These are phyloP conservation scores for Elephas maximus DNA, from an alignment of 2,113 vertebrate genomes.

Conservation along the genomic window DNA sequence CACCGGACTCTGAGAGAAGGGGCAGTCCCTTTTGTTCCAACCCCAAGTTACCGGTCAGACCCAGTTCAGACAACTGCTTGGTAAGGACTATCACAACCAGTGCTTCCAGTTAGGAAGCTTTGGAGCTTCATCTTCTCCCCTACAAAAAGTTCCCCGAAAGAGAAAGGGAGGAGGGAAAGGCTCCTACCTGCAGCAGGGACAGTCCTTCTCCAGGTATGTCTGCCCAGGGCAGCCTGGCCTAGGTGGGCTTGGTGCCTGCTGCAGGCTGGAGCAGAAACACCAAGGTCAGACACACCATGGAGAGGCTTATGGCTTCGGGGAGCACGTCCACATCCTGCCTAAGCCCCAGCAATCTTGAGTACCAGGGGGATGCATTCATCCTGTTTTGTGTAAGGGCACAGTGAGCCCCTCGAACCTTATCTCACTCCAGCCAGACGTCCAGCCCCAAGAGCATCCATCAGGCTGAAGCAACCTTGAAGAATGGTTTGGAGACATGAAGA, in stretches of 20 bases:
- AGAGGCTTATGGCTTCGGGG: neutral
- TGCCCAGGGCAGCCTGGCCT: neutral
- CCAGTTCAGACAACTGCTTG: neutral
- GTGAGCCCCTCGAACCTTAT: neutral
- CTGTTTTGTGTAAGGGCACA: neutral
- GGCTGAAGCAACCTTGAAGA: slow-evolving; percentile 8
- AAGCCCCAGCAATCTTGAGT: neutral
- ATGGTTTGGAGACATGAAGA: neutral
- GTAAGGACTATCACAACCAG: neutral
- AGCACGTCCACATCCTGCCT: neutral
- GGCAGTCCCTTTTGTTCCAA: neutral
- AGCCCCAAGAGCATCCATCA: neutral
- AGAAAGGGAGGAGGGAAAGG: neutral
- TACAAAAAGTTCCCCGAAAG: neutral
- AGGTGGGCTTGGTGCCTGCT: neutral
- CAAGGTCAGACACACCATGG: neutral
- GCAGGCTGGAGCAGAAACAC: neutral
- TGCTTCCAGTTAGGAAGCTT: neutral
- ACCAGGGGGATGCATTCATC: neutral
- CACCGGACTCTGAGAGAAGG: neutral
- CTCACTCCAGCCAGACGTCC: neutral
- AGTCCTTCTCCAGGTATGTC: neutral
- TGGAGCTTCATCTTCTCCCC: neutral
- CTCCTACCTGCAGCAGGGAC: neutral
- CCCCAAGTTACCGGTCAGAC: neutral